These are phyloP conservation scores for Platyscapa corneri DNA, from an alignment of 1,140 invertebrate species.

Conservation along the genomic window DNA sequence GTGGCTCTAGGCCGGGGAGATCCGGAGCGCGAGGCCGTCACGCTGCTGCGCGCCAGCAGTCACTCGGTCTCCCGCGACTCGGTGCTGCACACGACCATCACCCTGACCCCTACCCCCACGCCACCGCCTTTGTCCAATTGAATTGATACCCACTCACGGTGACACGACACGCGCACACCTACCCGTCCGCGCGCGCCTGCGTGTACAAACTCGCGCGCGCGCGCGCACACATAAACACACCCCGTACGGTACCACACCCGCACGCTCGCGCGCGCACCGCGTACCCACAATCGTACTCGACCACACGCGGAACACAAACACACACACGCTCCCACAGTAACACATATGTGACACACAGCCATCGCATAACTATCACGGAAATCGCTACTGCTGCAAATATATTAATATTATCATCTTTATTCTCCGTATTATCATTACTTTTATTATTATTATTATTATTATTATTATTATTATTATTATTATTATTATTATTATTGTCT, in stretches of 20 bases:
- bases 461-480: conserved; percentile 26
- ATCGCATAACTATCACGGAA: conserved; percentile 29
- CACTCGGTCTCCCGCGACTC: conserved; percentile 81
- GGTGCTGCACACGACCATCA: conserved; percentile 74
- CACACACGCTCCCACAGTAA: not conserved
- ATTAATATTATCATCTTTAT: conserved; percentile 28
- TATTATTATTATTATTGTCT: conserved; percentile 17
- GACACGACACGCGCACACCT: not conserved
- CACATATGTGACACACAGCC: conserved; percentile 11
- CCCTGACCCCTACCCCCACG: conserved; percentile 67
- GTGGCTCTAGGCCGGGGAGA: conserved; percentile 58
- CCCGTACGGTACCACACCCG: not conserved
- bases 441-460: conserved; percentile 8
- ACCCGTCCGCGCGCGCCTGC: no score
- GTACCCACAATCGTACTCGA: not conserved
- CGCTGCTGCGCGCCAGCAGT: conserved; percentile 79
- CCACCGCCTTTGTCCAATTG: conserved; percentile 68
- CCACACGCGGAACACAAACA: not conserved
- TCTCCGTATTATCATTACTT: conserved; percentile 16
- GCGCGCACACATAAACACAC: not conserved
- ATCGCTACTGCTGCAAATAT: conserved; percentile 38
- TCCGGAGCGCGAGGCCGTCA: conserved; percentile 81
- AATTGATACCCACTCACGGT: not conserved
- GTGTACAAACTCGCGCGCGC: not conserved
- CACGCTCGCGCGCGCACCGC: not conserved